Evolutionary conservation across 2,113 vertebrate genomes (phyloP), one percentile per base, ranked within the genome.

Genomic region (Carettochelys insculpta): DNA sequence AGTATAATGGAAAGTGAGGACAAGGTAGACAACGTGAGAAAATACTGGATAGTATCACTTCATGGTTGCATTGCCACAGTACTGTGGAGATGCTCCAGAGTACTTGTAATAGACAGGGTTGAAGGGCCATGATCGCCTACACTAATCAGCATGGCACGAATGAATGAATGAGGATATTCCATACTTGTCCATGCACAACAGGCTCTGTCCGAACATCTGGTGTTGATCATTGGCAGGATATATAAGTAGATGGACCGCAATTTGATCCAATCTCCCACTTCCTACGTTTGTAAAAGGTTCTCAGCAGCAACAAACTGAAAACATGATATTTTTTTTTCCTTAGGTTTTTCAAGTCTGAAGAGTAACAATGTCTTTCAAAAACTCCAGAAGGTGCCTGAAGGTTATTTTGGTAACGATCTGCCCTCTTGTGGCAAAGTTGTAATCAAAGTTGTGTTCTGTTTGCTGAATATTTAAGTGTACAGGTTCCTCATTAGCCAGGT

Each of bases 371-470:
- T 38, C 41, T 80, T 11, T 48, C 11, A 31, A 53, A 48, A 34
- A 47, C 50, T 34, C 31, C 41, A 80, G 65, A 1, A 38, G 8
- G 0, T 1, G 58, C 38, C 87, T 17, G 38, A 17, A 50, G 84
- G 1, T 12, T 6, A 47, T 3, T 0, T 3, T 5, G 85, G 87
- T 93, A 17, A 48, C 43, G 2, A 13, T 3, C 0, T 95, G 96
- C 96, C 95, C 95, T 90, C 97, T 97, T 90, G 73, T 89, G 95
- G 93, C 84, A 89, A 20, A 82, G 5, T n/a, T n/a, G 75, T 61
- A 77, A 41, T 75, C 71, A 29, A 75, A 43, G 11, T 75, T 75
- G 16, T 38, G 61, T 38, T 68, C 25, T 2, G 5, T 27, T 53
- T 7, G 54, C 11, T 47, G 4, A 56, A 48, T 6, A 22, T 73